These are phyloP conservation scores for Prosapia bicincta DNA, from an alignment of 2,888 invertebrate genomes.

Conservation along the genomic window DNA sequence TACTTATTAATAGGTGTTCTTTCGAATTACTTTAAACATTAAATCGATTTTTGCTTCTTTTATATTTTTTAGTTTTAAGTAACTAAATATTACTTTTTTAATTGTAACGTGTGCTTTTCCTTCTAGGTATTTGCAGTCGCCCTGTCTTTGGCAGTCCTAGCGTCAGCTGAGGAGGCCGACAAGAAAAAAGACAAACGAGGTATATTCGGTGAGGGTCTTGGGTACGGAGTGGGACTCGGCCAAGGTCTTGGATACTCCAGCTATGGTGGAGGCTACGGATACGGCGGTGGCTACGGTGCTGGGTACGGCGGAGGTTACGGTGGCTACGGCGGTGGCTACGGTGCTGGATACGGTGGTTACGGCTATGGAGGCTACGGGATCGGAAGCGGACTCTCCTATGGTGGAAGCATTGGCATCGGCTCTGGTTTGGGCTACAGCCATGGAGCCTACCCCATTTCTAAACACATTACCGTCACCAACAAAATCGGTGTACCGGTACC, in stretches of 20 bases:
- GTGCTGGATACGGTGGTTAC: conserved; percentile 2
- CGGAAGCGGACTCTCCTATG: conserved; percentile 6
- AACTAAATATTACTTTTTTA: too few relatives aligned
- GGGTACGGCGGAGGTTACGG: background rate
- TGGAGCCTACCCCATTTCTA: background rate
- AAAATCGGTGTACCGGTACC: conserved; percentile 10
- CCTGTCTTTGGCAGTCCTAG: background rate
- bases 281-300: background rate
- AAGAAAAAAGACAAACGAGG: conserved; percentile 6
- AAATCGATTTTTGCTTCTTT: too few relatives aligned
- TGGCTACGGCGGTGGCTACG: background rate
- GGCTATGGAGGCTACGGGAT: background rate
- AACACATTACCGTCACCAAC: conserved; percentile 18
- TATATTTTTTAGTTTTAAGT: too few relatives aligned
- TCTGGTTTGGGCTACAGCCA: conserved; percentile 9
- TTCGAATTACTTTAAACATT: too few relatives aligned
- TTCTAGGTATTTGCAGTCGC: conserved; percentile 2
- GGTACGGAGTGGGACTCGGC: background rate
- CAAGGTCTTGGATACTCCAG: background rate
- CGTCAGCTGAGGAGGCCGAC: conserved; percentile 6
- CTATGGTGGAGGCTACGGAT: background rate
- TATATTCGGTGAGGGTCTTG: conserved; percentile 2
- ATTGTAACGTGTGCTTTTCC: too few relatives aligned
- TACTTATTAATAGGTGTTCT: too few relatives aligned
- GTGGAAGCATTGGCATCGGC: conserved; percentile 3